Base-by-base conservation (phyloP, 2,797 vertebrate genomes). In the Helicolenus hilgendorfi region DNA sequence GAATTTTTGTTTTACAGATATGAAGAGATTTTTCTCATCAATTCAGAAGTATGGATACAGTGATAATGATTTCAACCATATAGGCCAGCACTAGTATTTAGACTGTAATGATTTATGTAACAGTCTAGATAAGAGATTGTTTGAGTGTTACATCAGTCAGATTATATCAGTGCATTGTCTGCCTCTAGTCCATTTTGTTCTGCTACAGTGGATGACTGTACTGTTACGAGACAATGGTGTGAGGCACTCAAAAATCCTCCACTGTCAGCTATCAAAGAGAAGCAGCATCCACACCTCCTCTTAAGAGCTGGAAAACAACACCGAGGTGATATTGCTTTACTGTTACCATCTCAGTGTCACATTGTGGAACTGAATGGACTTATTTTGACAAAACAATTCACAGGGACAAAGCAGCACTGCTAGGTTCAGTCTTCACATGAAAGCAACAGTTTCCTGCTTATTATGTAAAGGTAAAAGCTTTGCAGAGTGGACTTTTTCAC, bases 301-400 rank as follows among this genome's bases (percentile, higher is more conserved):
- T 53, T 71, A 68, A 58, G 29, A 78, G 72, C 77, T 63, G 63
- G 53, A 84, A 83, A 73, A 65, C 33, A 84, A 56, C 65, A 74
- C 8, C n/a, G 35, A 76, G 45, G 45, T 74, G 35, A 74, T 33
- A 62, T 86, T 77, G 74, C 27, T 77, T 70, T 74, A 33, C 74
- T 27, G 35, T 45, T 49, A 64, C 41, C 24, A 29, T 62, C 76
- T 55, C 71, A 41, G 33, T 85, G 65, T 33, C 53, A 20, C 49
- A 55, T 60, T 69, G 11, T 53, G 18, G 7, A 78, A 33, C 22
- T 55, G 11, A 64, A 63, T 5, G 7, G 11, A 63, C 15, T 6
- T 15, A 18, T 62, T 79, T 64, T 49, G 38, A 82, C 27, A 14
- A 78, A 77, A 15, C 13, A 35, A 4, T 45, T 79, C 2, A 55